Conservation (phyloP, 2,797 vertebrate species). For the Salmo trutta region DNA sequence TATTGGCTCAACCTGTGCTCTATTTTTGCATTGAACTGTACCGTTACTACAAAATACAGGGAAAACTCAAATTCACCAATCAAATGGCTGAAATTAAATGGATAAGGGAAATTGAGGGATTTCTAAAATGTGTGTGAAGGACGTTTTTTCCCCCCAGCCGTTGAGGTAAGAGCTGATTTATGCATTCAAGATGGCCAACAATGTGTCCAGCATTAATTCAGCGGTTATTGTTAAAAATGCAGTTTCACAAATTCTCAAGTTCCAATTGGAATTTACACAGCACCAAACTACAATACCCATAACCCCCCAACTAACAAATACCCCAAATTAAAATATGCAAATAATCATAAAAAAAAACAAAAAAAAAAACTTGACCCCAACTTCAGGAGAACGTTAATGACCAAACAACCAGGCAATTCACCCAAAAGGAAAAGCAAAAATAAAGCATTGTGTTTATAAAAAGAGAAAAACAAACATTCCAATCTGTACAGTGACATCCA, state of each 20-base stretch:
- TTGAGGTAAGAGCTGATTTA: background rate
- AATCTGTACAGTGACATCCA: conserved; percentile 87
- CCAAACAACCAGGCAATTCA: conserved; percentile 69
- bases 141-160: background rate
- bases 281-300: conserved; percentile 54
- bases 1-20: background rate
- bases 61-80: background rate
- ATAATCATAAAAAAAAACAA: conserved; percentile 57
- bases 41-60: background rate
- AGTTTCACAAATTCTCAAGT: background rate
- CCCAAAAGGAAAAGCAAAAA: conserved; percentile 48
- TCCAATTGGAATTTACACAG: conserved; percentile 54
- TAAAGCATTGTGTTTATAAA: conserved; percentile 68
- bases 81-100: background rate
- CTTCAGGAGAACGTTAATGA: conserved; percentile 62
- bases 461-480: conserved; percentile 81
- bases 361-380: conserved; percentile 40
- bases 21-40: background rate
- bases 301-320: conserved; percentile 68
- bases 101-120: background rate
- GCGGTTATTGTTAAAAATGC: background rate
- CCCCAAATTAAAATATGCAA: conserved; percentile 68
- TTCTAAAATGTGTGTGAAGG: background rate
- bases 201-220: background rate
- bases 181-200: conserved; percentile 1